Conservation (phyloP, 2,888 invertebrate genomes). For the Agrilus mali region DNA sequence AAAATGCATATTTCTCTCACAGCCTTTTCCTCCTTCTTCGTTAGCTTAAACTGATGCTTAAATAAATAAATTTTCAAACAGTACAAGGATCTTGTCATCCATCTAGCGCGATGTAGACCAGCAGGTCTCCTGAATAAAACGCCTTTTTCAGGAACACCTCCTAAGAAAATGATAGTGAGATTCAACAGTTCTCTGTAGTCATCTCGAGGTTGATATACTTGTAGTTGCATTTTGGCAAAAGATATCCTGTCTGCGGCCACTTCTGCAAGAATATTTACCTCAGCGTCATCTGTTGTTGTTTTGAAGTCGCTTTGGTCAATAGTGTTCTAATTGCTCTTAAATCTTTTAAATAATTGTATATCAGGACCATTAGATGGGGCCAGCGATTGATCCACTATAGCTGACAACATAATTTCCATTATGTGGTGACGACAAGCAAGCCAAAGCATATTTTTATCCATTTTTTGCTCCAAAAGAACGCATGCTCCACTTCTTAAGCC, state of each 20-base stretch:
- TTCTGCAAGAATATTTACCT: neutral
- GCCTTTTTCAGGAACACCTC: constrained; percentile 7
- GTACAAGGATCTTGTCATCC: constrained; percentile 21
- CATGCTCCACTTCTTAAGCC: constrained; percentile 16
- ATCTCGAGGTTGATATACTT: neutral
- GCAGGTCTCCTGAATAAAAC: constrained; percentile 14
- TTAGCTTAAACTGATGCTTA: constrained; percentile 11
- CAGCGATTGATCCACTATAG: constrained; percentile 15
- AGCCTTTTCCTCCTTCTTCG: constrained; percentile 9
- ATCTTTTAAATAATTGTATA: constrained; percentile 15
- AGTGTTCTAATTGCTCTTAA: too few relatives aligned
- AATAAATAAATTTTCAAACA: constrained; percentile 14
- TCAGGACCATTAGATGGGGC: constrained; percentile 11
- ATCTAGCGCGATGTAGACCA: constrained; percentile 19
- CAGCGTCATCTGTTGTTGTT: neutral
- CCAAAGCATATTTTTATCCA: constrained; percentile 13
- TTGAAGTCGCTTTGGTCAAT: constrained; percentile 10
- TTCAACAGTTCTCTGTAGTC: neutral
- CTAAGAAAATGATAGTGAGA: neutral
- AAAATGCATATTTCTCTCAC: constrained; percentile 14
- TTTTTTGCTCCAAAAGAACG: constrained; percentile 17
- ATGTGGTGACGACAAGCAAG: constrained; percentile 19
- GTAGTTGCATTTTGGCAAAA: too few relatives aligned
- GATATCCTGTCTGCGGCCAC: neutral
- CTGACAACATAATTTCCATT: constrained; percentile 16